These are phyloP conservation scores for Tetramorium simillimum DNA, from an alignment of 1,140 invertebrate genomes.

Conservation along the genomic window DNA sequence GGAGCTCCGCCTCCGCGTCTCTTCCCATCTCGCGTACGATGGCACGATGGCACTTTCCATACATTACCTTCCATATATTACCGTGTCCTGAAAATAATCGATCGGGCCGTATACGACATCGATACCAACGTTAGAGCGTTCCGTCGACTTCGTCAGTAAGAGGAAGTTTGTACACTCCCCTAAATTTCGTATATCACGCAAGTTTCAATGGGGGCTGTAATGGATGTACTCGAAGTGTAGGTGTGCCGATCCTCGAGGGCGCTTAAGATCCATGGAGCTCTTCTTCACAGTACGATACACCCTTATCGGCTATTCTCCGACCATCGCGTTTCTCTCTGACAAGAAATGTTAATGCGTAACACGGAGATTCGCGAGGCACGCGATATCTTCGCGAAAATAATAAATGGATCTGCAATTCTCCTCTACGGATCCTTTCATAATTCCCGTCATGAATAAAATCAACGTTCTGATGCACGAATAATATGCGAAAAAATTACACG, in stretches of 20 bases:
- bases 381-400: conserved; percentile 48
- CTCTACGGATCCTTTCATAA: neutral
- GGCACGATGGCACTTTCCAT: neutral
- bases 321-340: conserved; percentile 8
- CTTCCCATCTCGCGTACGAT: neutral
- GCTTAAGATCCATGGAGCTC: conserved; percentile 13
- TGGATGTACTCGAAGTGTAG: conserved; percentile 30
- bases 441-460: conserved; percentile 25
- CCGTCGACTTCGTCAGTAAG: neutral
- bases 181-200: conserved; percentile 41
- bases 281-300: conserved; percentile 19
- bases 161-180: conserved; percentile 17
- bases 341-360: conserved; percentile 42
- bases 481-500: neutral
- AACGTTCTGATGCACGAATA: neutral
- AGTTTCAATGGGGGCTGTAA: conserved; percentile 45
- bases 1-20: neutral
- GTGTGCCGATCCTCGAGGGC: conserved; percentile 10
- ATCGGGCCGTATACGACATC: conserved; percentile 2
- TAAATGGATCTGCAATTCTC: conserved; percentile 33
- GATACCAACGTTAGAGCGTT: neutral
- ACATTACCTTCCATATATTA: neutral
- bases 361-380: conserved; percentile 4
- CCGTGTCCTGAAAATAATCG: conserved; percentile 19
- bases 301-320: conserved; percentile 17